Base-by-base conservation (phyloP, 2,113 vertebrate species). In the Anseranas semipalmata region DNA sequence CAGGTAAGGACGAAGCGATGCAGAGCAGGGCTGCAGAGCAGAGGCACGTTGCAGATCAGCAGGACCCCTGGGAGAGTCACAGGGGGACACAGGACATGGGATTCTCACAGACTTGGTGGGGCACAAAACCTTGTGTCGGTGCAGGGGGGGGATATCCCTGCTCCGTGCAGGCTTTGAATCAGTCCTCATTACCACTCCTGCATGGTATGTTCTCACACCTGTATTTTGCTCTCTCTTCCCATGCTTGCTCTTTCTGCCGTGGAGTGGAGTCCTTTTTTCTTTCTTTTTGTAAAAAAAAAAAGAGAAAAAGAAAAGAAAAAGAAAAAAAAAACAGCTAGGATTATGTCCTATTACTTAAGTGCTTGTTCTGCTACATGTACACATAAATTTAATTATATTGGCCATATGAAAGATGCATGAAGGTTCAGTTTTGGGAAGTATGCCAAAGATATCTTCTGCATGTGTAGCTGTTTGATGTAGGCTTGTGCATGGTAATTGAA, bases 401-500 rank as follows among this genome's bases (percentile, higher is more conserved):
- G 77, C 70, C 14, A 5, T 35, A 91, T 95, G 89, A 96, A 96
- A 95, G 89, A 95, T 93, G 73, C 77, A 95, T 85, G 91, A 92
- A 82, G 66, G n/a, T 46, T 94, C 32, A 27, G 30, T 89, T 95
- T 95, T 52, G 90, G 94, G 94, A 96, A 91, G 71, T 13, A 39
- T 94, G 82, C 95, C 92, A 96, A 80, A 91, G 60, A 79, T 28
- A 76, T 37, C 90, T 87, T 56, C 55, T 94, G 81, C 96, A 82
- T 94, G 65, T 39, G 48, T 33, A 82, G 62, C 77, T 92, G 85
- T 89, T 94, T 93, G 74, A 91, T 76, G 77, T 85, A 60, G 91
- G 37, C 82, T 96, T 94, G 74, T 96, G 83, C n/a, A 81, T 82
- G 72, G 78, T 88, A 98, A 97, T 96, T 97, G 68, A 92, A 96